A percentile compares a stretch with the other conserved stretches of the same genome.
Conservation (phyloP, 1,140 invertebrate genomes). For the Thaumatotibia leucotreta region DNA sequence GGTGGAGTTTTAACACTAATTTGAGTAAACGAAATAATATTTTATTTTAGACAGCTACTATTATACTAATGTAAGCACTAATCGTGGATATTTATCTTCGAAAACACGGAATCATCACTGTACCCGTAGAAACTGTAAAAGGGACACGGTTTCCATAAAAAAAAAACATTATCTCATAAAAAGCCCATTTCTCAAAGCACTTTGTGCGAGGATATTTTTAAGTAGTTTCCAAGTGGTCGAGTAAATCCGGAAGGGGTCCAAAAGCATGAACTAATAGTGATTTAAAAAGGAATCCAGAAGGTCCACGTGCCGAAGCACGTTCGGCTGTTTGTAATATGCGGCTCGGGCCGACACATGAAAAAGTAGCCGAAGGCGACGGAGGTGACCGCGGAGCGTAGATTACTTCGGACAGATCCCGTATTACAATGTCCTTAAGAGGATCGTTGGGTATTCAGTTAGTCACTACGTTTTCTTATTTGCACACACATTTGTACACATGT, state of each 20-base stretch:
- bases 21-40: neutral
- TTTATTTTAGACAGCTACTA: too few relatives aligned
- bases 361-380: constrained; percentile 27
- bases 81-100: neutral
- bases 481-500: too few relatives aligned
- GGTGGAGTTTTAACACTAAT: neutral
- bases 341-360: constrained; percentile 25
- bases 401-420: neutral
- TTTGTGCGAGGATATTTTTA: neutral
- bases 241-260: constrained; percentile 23
- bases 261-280: constrained; percentile 24
- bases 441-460: too few relatives aligned
- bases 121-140: too few relatives aligned
- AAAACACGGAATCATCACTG: neutral
- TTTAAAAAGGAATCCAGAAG: constrained; percentile 29
- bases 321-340: constrained; percentile 39
- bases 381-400: constrained; percentile 34
- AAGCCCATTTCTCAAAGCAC: constrained; percentile 15
- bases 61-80: too few relatives aligned
- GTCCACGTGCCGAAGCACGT: constrained; percentile 31
- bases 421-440: neutral
- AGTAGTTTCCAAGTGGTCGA: constrained; percentile 14
- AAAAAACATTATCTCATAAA: constrained; percentile 14
- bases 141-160: too few relatives aligned
- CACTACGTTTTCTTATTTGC: too few relatives aligned